Evolutionary conservation across 1,140 invertebrate species (phyloP).

Genomic region (Leptestheria dahalacensis): DNA sequence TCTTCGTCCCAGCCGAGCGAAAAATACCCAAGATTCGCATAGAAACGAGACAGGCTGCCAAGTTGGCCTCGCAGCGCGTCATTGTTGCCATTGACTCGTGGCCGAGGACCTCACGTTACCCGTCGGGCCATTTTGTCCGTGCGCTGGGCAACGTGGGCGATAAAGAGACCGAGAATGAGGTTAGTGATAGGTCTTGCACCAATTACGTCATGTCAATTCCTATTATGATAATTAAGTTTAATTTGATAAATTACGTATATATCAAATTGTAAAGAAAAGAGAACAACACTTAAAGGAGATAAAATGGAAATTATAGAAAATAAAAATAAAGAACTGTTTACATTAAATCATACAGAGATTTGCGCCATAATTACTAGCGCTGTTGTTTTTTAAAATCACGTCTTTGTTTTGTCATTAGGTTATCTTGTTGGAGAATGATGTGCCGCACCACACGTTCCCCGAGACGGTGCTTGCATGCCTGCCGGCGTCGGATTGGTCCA

Average conservation of each 20-base stretch:
- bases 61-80: conserved; percentile 65
- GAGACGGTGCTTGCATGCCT: conserved; percentile 84
- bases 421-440: conserved; percentile 88
- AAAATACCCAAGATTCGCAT: conserved; percentile 82
- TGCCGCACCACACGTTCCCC: conserved; percentile 88
- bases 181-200: no score
- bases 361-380: no score
- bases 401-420: conserved; percentile 23
- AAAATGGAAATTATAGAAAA: no score
- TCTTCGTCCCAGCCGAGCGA: conserved; percentile 79
- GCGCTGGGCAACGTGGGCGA: conserved; percentile 68
- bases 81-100: conserved; percentile 85
- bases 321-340: no score
- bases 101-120: conserved; percentile 69
- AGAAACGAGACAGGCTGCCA: conserved; percentile 73
- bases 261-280: no score
- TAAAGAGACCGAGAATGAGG: conserved; percentile 86
- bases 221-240: no score
- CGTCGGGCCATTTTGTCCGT: conserved; percentile 72
- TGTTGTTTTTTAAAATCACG: neutral
- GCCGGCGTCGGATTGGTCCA: conserved; percentile 77
- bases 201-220: no score
- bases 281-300: no score
- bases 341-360: no score
- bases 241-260: no score